Evolutionary conservation across 2,797 vertebrate genomes (phyloP).

Genomic region (Bradypus variegatus): DNA sequence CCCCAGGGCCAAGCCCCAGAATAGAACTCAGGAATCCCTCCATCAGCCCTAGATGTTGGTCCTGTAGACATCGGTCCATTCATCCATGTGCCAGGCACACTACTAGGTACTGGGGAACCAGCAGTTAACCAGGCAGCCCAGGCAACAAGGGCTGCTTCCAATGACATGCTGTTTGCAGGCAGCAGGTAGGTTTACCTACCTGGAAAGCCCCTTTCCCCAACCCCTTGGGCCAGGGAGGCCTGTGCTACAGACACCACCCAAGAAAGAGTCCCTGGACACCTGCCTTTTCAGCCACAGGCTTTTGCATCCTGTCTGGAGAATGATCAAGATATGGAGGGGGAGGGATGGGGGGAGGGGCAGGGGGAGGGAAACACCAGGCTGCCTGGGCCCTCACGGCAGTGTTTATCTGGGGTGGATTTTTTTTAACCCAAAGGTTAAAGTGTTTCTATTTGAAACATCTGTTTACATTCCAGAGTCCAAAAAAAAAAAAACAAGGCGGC

Average conservation of each 20-base stretch:
- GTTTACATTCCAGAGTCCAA: constrained; percentile 70
- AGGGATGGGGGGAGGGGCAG: no score
- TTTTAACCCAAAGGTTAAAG: constrained; percentile 70
- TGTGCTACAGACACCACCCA: not conserved
- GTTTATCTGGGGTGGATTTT: constrained; percentile 63
- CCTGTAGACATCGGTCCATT: constrained; percentile 25
- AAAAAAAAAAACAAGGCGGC: constrained; percentile 55
- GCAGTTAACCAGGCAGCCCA: not conserved
- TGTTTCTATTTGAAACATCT: constrained; percentile 72
- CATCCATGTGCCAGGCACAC: constrained; percentile 43
- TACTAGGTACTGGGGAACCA: not conserved
- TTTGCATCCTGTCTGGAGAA: constrained; percentile 34
- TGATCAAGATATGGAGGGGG: not conserved
- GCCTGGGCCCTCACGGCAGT: constrained; percentile 39
- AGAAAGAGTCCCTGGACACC: not conserved
- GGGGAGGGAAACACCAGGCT: constrained; percentile 29
- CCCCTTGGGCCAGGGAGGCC: not conserved
- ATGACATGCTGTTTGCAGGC: not conserved
- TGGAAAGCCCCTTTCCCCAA: not conserved
- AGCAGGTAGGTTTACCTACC: not conserved
- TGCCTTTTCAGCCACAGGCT: constrained; percentile 28
- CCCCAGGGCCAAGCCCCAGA: constrained; percentile 30
- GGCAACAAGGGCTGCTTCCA: not conserved
- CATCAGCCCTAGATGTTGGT: not conserved
- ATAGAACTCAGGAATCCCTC: constrained; percentile 6